Evolutionary conservation across 2,888 invertebrate species (phyloP).

Genomic region (Lordiphosa andalusiaca): DNA sequence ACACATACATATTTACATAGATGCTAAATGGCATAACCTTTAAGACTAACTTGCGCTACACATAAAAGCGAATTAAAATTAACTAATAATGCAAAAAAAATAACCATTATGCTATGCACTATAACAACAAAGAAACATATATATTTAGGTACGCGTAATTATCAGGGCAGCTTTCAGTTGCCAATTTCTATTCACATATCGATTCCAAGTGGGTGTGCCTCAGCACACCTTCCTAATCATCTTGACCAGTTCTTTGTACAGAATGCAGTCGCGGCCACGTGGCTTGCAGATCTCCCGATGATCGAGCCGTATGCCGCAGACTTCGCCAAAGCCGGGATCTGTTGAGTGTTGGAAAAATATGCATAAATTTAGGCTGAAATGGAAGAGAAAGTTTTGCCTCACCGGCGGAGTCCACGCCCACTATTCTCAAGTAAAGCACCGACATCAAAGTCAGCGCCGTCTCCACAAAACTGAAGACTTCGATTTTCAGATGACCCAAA

Average conservation of each 20-base stretch:
- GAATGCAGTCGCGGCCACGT: constrained; percentile 84
- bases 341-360: background rate
- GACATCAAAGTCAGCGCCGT: constrained; percentile 88
- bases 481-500: constrained; percentile 81
- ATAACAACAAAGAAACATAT: constrained; percentile 25
- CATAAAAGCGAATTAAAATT: constrained; percentile 14
- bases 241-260: constrained; percentile 85
- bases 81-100: constrained; percentile 3
- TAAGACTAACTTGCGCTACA: constrained; percentile 32
- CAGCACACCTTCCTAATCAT: constrained; percentile 82
- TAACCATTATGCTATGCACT: constrained; percentile 45
- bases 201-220: constrained; percentile 39
- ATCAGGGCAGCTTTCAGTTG: constrained; percentile 47
- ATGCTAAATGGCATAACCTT: constrained; percentile 18
- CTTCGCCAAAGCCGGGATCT: constrained; percentile 91
- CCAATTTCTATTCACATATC: constrained; percentile 50
- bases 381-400: constrained; percentile 43
- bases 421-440: constrained; percentile 87
- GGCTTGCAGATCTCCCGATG: constrained; percentile 94
- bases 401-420: constrained; percentile 90
- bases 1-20: background rate
- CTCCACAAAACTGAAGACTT: constrained; percentile 89
- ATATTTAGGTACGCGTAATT: constrained; percentile 51
- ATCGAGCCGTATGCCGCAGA: constrained; percentile 87
- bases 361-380: background rate